Conservation (phyloP, 1,140 invertebrate genomes). For the Leptinotarsa texana region DNA sequence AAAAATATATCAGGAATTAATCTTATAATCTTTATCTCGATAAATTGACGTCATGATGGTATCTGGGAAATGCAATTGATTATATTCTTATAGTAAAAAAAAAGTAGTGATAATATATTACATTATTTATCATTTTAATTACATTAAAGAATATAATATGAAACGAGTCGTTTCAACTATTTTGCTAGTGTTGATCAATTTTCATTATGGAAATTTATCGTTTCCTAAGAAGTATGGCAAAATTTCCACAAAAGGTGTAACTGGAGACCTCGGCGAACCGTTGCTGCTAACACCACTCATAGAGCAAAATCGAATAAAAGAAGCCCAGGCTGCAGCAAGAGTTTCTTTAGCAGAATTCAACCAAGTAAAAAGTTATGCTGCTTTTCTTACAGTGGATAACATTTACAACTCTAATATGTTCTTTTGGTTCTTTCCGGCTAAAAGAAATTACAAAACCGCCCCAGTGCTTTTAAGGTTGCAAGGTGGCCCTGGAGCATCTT, state of each 20-base stretch:
- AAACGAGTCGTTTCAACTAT: too few species aligned
- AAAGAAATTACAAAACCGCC: slow-evolving; percentile 55
- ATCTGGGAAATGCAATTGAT: too few species aligned
- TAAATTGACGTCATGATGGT: too few species aligned
- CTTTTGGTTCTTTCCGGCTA: slow-evolving; percentile 77
- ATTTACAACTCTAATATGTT: slow-evolving; percentile 70
- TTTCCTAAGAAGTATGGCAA: neutral
- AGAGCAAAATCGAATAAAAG: slow-evolving; percentile 55
- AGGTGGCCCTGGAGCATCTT: slow-evolving; percentile 73
- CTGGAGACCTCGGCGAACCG: slow-evolving; percentile 42
- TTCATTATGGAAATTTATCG: neutral
- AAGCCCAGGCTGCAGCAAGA: slow-evolving; percentile 44
- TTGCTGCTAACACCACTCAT: slow-evolving; percentile 62
- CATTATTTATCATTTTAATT: too few species aligned
- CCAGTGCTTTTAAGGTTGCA: slow-evolving; percentile 77
- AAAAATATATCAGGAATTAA: too few species aligned
- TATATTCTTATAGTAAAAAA: too few species aligned
- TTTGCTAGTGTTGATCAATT: slow-evolving; percentile 4
- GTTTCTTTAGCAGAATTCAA: slow-evolving; percentile 38
- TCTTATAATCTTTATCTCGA: too few species aligned
- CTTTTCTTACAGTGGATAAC: slow-evolving; percentile 74
- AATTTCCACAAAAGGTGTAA: neutral
- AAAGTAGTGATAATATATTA: too few species aligned
- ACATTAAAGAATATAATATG: too few species aligned
- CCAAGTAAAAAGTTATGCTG: slow-evolving; percentile 59